phyloP scores from a whole-genome alignment of 2,113 vertebrate genomes.

The Coptodon bakossiorum region DNA sequence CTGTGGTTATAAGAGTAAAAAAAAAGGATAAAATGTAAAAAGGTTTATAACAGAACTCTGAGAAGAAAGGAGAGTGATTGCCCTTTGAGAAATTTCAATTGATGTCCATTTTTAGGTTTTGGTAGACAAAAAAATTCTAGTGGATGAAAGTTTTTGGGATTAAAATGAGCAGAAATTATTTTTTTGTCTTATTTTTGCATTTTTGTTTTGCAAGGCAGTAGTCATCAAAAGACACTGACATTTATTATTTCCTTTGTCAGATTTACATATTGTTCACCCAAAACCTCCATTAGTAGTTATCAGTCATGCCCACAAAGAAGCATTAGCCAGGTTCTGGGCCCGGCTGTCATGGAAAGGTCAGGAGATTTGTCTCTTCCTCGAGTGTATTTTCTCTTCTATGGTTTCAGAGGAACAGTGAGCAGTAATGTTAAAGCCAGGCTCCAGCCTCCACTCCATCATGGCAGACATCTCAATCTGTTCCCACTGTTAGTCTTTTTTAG shows the following conservation, averaged over 20 bases:
- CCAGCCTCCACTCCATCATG: conserved; percentile 64
- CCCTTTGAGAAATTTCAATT: neutral
- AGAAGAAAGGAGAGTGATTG: neutral
- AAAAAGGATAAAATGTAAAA: neutral
- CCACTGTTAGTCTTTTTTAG: conserved; percentile 47
- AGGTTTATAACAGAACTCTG: neutral
- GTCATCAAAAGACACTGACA: neutral
- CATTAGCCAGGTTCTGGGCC: conserved; percentile 40
- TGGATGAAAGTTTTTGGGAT: neutral
- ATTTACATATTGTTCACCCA: conserved; percentile 11
- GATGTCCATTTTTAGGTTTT: neutral
- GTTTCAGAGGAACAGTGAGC: conserved; percentile 41
- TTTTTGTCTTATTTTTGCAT: neutral
- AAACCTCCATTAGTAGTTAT: conserved; percentile 34
- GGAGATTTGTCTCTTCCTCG: conserved; percentile 56
- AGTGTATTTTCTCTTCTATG: conserved; percentile 40
- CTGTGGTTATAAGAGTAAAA: neutral
- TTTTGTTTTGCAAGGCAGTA: neutral
- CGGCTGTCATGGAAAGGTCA: conserved; percentile 45
- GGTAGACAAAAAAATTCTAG: neutral
- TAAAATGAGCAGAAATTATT: neutral
- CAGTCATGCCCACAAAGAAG: conserved; percentile 17
- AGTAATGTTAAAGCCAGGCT: conserved; percentile 23
- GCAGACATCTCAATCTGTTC: conserved; percentile 68
- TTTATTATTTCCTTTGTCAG: conserved; percentile 17